Base-by-base conservation (phyloP, 92 coral and sea anemone species). In the Zoanthus sociatus region DNA sequence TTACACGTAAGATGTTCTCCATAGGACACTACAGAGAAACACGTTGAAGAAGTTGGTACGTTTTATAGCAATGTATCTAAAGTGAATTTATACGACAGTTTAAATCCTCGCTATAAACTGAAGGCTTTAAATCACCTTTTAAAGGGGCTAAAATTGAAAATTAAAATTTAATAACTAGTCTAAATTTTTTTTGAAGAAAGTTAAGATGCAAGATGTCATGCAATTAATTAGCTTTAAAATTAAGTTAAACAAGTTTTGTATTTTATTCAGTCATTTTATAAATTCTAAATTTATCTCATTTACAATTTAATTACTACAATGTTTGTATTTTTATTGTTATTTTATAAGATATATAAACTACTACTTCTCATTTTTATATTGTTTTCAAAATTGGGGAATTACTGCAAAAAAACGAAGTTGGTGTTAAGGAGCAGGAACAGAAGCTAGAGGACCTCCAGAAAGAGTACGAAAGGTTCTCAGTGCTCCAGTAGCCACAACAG, bases 31-130 rank as follows among this genome's bases (percentile, higher is more conserved):
- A 56, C n/a, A 1, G 54, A 73, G 44, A 73, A 73, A 54, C 11
- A 72, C 14, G 77, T 54, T 33, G 77, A 72, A 32, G 77, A 72
- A 72, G 64, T 56, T 56, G 64, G 64, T 8, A 56, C 12, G 64
- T 56, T 56, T 56, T 10, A 56, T 56, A n/a, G 18, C 5, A 4
- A n/a, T 15, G 13, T 3, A 11, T n/a, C 16, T 11, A 9, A 13
- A 13, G 64, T 56, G 15, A 56, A 56, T 56, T 56, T n/a, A 11
- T 33, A 33, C 3, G 64, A 56, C 3, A 56, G 15, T 56, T 56
- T 9, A 12, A 5, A 56, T 56, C 64, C 17, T 56, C 64, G 15
- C 64, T n/a, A 56, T 56, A 33, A 33, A 11, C 60, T 54, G 60
- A 54, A 54, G 60, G 9, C 60, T 54, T 54, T 54, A 54, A 54